Percentiles rank a stretch among this genome's conserved stretches.
phyloP scores from a whole-genome alignment of 2,113 vertebrate genomes.

The Nothobranchius furzeri region DNA sequence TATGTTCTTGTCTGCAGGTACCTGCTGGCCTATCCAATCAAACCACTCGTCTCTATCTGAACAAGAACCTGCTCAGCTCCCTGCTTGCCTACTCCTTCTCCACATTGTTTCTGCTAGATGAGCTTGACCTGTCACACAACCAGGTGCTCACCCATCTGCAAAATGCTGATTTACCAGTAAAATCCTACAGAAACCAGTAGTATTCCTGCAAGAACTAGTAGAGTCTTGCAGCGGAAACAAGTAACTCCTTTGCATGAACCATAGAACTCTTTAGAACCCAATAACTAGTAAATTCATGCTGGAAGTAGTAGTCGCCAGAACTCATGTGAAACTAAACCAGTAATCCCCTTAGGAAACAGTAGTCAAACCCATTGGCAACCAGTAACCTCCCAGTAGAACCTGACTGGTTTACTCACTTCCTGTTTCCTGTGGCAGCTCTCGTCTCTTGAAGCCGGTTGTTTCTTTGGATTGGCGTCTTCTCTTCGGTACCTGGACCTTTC shows the following conservation, averaged over 20 bases:
- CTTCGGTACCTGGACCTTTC: constrained; percentile 61
- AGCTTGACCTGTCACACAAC: constrained; percentile 63
- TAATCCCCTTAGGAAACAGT: too few relatives aligned
- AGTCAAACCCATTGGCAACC: too few relatives aligned
- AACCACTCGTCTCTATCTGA: constrained; percentile 85
- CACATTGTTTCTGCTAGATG: constrained; percentile 67
- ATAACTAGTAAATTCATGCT: too few relatives aligned
- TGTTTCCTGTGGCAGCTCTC: constrained; percentile 27
- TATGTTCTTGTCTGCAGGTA: constrained; percentile 25
- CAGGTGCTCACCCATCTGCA: constrained; percentile 17
- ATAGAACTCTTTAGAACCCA: too few relatives aligned
- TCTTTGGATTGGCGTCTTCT: constrained; percentile 38
- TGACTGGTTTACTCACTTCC: not conserved
- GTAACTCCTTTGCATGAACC: too few relatives aligned
- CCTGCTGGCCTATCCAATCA: constrained; percentile 74
- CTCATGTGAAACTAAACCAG: too few relatives aligned
- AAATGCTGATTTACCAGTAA: not conserved
- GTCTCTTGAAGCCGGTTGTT: constrained; percentile 50
- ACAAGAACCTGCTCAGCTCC: constrained; percentile 83
- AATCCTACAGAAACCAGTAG: not conserved
- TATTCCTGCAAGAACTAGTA: too few relatives aligned
- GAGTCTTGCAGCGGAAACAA: too few relatives aligned
- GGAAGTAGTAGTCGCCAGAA: too few relatives aligned
- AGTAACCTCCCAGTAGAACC: too few relatives aligned
- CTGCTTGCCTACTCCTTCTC: constrained; percentile 81